Evolutionary conservation across 2,113 vertebrate species (phyloP).

Genomic region (Corythoichthys intestinalis): DNA sequence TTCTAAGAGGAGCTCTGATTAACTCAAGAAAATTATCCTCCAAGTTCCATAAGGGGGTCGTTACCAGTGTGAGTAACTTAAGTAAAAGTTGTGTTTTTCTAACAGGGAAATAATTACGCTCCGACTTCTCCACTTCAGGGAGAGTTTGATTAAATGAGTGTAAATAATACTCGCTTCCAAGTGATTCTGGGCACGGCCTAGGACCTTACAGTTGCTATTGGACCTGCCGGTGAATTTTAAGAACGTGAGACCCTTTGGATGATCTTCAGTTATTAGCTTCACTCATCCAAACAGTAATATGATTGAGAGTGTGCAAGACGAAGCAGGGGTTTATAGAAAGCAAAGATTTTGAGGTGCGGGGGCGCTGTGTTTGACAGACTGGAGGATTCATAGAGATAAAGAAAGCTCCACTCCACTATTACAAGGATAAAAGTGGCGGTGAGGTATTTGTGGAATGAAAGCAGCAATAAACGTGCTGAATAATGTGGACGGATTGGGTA

Average conservation of each 20-base stretch:
- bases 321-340: background rate
- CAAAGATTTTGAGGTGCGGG: background rate
- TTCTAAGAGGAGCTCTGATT: constrained; percentile 19
- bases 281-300: constrained; percentile 12
- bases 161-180: constrained; percentile 45
- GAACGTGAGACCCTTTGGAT: constrained; percentile 24
- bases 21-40: constrained; percentile 24
- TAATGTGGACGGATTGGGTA: constrained; percentile 20
- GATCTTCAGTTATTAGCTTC: constrained; percentile 23
- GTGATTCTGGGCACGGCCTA: constrained; percentile 39
- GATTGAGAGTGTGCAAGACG: constrained; percentile 11
- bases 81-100: constrained; percentile 55
- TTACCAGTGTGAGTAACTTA: constrained; percentile 42
- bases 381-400: background rate
- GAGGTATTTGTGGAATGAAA: constrained; percentile 8
- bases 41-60: constrained; percentile 48
- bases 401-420: background rate
- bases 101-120: constrained; percentile 62
- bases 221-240: constrained; percentile 37
- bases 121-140: constrained; percentile 27
- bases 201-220: constrained; percentile 35
- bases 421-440: background rate
- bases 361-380: constrained; percentile 1
- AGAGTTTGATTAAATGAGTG: constrained; percentile 53
- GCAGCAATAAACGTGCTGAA: constrained; percentile 14